phyloP scores from a whole-genome alignment of 2,113 vertebrate species.

The Hassar affinis region DNA sequence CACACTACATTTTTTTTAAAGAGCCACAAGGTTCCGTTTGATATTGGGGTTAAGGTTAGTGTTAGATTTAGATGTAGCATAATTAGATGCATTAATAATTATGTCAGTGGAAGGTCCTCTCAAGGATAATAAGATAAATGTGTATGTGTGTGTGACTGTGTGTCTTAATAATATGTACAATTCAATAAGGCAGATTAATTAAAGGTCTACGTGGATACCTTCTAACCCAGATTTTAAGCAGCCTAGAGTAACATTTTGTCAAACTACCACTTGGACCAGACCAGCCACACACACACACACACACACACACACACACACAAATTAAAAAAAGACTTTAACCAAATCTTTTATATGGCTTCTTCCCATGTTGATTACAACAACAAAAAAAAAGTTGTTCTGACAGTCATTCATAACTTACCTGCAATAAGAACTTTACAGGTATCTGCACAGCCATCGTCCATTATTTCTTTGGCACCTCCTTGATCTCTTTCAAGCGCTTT shows the following conservation, averaged over 20 bases:
- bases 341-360: neutral
- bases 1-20: neutral
- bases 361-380: neutral
- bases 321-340: neutral
- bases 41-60: neutral
- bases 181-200: neutral
- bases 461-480: slow-evolving; percentile 45
- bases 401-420: slow-evolving; percentile 58
- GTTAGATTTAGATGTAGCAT: neutral
- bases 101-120: neutral
- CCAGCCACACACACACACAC: too few relatives aligned
- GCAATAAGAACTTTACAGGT: slow-evolving; percentile 49
- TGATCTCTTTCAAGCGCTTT: slow-evolving; percentile 46
- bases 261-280: neutral
- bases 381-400: neutral
- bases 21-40: neutral
- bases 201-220: neutral
- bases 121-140: neutral
- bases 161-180: neutral
- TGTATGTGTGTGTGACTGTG: neutral
- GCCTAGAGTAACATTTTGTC: neutral
- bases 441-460: slow-evolving; percentile 53
- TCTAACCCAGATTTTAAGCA: neutral
- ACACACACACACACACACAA: neutral
- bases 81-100: neutral